phyloP scores from a whole-genome alignment of 37 sponge, comb jelly and placozoan genomes.

The Sycon ciliatum region DNA sequence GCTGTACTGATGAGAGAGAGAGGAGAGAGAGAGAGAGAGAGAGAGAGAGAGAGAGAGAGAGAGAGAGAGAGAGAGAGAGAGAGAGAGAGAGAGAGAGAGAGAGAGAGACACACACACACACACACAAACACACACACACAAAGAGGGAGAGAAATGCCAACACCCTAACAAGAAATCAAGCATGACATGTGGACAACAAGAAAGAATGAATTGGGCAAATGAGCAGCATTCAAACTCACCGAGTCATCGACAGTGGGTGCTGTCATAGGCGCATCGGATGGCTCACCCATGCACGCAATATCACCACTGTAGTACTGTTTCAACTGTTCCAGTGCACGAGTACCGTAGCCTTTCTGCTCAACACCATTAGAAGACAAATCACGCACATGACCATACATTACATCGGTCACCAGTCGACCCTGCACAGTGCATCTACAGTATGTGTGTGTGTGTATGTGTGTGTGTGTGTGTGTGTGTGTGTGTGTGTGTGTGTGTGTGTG shows the following conservation, averaged over 20 bases:
- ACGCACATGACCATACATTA: neutral
- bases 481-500: no score
- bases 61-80: neutral
- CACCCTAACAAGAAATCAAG: no score
- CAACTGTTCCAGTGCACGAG: conserved; percentile 64
- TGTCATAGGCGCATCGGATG: neutral
- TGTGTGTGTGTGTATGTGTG: no score
- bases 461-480: no score
- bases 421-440: no score
- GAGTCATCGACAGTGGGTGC: no score
- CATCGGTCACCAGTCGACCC: no score
- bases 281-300: conserved; percentile 38
- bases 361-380: neutral
- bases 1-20: no score
- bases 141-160: neutral
- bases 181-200: no score
- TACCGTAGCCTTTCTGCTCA: conserved; percentile 89
- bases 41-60: neutral
- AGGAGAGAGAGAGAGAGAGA: neutral
- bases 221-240: no score
- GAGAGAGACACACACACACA: neutral
- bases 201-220: no score
- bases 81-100: neutral
- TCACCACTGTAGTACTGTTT: conserved; percentile 62
- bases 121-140: no score